phyloP scores from a whole-genome alignment of 2,888 invertebrate species.

The Ecdyonurus torrentis region DNA sequence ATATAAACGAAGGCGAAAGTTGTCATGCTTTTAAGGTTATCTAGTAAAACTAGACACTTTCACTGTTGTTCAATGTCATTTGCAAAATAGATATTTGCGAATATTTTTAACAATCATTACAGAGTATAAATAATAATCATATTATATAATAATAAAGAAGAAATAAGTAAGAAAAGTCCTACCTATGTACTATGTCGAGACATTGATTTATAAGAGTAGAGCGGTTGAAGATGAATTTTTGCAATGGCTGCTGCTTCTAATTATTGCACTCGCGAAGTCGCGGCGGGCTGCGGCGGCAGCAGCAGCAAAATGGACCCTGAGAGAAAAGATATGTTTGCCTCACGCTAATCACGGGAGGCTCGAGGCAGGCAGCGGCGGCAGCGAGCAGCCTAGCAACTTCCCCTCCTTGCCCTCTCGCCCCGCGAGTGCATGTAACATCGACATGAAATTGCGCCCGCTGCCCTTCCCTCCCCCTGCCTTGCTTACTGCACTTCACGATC shows the following conservation, averaged over 20 bases:
- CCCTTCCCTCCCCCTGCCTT: not conserved
- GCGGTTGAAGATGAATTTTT: not conserved
- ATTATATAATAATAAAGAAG: not conserved
- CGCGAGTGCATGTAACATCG: not conserved
- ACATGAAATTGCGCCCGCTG: not conserved
- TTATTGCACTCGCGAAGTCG: not conserved
- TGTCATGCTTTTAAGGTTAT: constrained; percentile 1
- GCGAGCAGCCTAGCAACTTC: not conserved
- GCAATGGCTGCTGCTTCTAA: not conserved
- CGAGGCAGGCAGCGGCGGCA: not conserved
- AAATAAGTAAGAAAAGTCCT: not conserved
- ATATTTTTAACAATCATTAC: not conserved
- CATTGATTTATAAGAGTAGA: not conserved
- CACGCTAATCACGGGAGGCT: not conserved
- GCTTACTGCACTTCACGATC: constrained; percentile 2
- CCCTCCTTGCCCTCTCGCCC: not conserved
- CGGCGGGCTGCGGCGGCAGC: not conserved
- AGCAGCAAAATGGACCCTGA: constrained; percentile 2
- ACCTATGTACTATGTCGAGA: not conserved
- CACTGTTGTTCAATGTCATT: not conserved
- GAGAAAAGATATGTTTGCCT: not conserved
- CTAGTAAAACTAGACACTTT: not conserved
- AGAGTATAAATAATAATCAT: not conserved
- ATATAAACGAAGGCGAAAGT: not conserved
- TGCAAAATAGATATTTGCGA: not conserved